Evolutionary conservation across 2,888 invertebrate species (phyloP).

Genomic region (Dolichopus griseipennis): DNA sequence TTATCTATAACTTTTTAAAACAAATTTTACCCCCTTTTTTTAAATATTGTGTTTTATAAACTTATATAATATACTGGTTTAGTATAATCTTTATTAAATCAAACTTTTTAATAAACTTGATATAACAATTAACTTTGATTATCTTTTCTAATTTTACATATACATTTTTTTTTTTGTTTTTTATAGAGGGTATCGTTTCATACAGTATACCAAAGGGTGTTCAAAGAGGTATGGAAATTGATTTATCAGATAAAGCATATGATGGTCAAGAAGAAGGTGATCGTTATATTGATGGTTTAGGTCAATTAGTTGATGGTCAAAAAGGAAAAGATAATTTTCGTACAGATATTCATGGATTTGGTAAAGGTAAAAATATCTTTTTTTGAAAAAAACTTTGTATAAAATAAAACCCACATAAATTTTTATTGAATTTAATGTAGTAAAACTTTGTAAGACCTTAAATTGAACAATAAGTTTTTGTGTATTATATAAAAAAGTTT

Average conservation of each 20-base stretch:
- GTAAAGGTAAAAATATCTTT: slow-evolving; percentile 50
- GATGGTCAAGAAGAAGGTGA: slow-evolving; percentile 60
- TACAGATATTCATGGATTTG: slow-evolving; percentile 53
- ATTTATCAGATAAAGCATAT: slow-evolving; percentile 68
- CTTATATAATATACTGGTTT: no score
- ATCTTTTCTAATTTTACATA: no score
- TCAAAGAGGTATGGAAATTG: slow-evolving; percentile 60
- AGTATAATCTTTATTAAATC: no score
- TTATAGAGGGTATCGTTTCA: slow-evolving; percentile 64
- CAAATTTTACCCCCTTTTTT: no score
- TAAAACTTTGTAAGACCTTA: no score
- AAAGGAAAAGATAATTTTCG: slow-evolving; percentile 66
- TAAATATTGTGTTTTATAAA: no score
- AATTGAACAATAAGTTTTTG: no score
- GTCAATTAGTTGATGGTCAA: slow-evolving; percentile 69
- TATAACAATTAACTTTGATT: no score
- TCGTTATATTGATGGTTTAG: slow-evolving; percentile 59
- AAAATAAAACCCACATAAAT: slow-evolving; percentile 9
- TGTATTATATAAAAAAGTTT: no score
- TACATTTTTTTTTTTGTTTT: slow-evolving; percentile 17
- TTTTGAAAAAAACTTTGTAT: not conserved
- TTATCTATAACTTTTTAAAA: no score
- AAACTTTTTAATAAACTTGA: no score
- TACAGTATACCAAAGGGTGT: slow-evolving; percentile 71
- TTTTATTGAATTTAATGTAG: no score